These are phyloP conservation scores for Pseudomyrmex flavicornis DNA, from an alignment of 1,140 invertebrate species.

Conservation along the genomic window DNA sequence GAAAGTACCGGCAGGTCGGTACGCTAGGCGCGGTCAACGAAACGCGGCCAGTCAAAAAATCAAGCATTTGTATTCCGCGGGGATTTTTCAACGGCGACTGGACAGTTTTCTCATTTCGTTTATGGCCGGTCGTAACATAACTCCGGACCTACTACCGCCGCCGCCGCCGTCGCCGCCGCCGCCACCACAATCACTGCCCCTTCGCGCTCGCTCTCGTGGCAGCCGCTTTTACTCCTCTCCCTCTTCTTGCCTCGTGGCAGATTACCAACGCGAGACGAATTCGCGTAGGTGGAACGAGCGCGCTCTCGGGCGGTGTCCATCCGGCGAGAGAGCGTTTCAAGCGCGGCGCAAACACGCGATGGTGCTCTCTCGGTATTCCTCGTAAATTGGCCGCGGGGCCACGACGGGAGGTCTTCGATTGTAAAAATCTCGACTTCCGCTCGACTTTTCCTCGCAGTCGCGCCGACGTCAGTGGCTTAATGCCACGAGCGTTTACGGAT, in stretches of 20 bases:
- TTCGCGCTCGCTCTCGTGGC: slow-evolving; percentile 8
- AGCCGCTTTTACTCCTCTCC: slow-evolving; percentile 24
- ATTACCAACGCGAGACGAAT: slow-evolving; percentile 59
- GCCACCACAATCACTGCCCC: slow-evolving; percentile 10
- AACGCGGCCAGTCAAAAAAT: slow-evolving; percentile 75
- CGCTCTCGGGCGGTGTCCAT: slow-evolving; percentile 24
- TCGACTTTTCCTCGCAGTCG: slow-evolving; percentile 38
- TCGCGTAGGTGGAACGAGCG: slow-evolving; percentile 67
- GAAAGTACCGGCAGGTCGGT: slow-evolving; percentile 17
- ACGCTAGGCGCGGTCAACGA: slow-evolving; percentile 50
- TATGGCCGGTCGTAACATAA: slow-evolving; percentile 82
- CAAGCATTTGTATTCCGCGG: slow-evolving; percentile 83
- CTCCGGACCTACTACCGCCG: slow-evolving; percentile 69
- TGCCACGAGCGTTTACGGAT: slow-evolving; percentile 5
- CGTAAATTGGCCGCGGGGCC: slow-evolving; percentile 39
- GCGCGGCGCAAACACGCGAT: slow-evolving; percentile 49
- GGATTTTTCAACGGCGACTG: slow-evolving; percentile 81
- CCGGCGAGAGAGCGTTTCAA: slow-evolving; percentile 30
- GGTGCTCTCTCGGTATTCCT: slow-evolving; percentile 9
- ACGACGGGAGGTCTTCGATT: slow-evolving; percentile 52
- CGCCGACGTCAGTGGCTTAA: slow-evolving; percentile 3
- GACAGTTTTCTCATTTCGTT: slow-evolving; percentile 84
- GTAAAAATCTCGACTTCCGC: slow-evolving; percentile 49
- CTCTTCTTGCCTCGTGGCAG: slow-evolving; percentile 20
- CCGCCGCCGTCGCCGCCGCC: slow-evolving; percentile 7